These are phyloP conservation scores for Ceratosolen solmsi DNA, from an alignment of 1,140 invertebrate genomes.

Conservation along the genomic window DNA sequence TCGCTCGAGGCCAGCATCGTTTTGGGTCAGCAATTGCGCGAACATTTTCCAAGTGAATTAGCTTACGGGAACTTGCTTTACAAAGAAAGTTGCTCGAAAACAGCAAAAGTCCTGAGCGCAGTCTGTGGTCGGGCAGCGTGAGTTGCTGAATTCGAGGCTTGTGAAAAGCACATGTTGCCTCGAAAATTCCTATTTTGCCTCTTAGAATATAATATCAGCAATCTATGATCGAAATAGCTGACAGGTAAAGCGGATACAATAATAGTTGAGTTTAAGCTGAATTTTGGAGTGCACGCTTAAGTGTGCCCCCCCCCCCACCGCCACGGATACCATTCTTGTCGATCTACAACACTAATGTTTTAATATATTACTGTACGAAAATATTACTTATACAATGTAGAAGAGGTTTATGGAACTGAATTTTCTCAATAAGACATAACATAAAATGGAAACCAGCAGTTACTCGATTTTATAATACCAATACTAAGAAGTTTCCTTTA, in stretches of 20 bases:
- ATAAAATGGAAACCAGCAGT: conserved; percentile 12
- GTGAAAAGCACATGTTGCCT: not conserved
- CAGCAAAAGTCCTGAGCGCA: not conserved
- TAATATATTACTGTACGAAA: not conserved
- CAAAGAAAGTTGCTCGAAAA: not conserved
- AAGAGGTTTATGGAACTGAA: not conserved
- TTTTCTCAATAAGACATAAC: not conserved
- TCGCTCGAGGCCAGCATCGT: not conserved
- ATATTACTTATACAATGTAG: not conserved
- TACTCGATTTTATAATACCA: conserved; percentile 9
- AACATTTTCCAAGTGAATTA: not conserved
- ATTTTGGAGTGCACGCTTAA: not conserved
- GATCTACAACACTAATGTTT: not conserved
- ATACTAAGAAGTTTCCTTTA: conserved; percentile 12
- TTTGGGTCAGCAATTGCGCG: not conserved
- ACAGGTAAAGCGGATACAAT: not conserved
- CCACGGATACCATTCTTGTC: too few relatives aligned
- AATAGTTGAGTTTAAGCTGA: not conserved
- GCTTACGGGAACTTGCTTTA: not conserved
- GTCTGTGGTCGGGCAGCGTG: not conserved
- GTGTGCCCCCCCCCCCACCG: too few relatives aligned
- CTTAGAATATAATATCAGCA: not conserved
- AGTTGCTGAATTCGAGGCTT: not conserved
- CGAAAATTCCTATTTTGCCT: not conserved
- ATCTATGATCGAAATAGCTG: not conserved